Conservation (phyloP, 2,797 vertebrate genomes). For the Propithecus perrieri region DNA sequence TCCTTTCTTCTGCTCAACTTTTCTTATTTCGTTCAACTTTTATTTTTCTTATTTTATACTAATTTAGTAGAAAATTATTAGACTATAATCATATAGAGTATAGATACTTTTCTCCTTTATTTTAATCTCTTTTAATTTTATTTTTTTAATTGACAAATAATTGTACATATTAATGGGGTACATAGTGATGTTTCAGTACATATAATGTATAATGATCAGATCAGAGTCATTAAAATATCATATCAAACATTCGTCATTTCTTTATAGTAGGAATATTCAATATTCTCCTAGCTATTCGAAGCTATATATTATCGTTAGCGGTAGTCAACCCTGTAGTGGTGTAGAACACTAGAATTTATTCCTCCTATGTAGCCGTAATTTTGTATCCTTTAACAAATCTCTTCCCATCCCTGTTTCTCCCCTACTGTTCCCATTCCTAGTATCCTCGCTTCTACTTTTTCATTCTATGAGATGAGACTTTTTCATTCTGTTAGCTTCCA, state of each 20-base stretch:
- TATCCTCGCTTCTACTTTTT: background rate
- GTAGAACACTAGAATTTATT: background rate
- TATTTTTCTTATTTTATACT: conserved; percentile 18
- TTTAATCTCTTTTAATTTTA: background rate
- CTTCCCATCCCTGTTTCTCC: background rate
- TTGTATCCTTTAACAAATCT: background rate
- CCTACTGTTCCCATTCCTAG: background rate
- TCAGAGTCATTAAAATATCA: background rate
- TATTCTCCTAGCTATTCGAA: background rate
- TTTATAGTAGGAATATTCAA: background rate
- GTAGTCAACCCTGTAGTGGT: background rate
- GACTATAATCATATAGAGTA: background rate
- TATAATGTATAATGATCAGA: background rate
- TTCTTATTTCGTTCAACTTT: background rate
- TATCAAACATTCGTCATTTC: background rate
- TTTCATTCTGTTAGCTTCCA: background rate
- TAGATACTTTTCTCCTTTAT: background rate
- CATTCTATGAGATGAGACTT: background rate
- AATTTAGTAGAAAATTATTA: background rate
- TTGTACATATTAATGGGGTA: background rate
- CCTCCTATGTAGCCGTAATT: background rate
- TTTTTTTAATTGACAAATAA: background rate
- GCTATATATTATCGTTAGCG: background rate
- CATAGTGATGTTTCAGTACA: background rate
- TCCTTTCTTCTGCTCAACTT: background rate